Conservation (phyloP, 2,797 vertebrate species). For the Aselliscus stoliczkanus region DNA sequence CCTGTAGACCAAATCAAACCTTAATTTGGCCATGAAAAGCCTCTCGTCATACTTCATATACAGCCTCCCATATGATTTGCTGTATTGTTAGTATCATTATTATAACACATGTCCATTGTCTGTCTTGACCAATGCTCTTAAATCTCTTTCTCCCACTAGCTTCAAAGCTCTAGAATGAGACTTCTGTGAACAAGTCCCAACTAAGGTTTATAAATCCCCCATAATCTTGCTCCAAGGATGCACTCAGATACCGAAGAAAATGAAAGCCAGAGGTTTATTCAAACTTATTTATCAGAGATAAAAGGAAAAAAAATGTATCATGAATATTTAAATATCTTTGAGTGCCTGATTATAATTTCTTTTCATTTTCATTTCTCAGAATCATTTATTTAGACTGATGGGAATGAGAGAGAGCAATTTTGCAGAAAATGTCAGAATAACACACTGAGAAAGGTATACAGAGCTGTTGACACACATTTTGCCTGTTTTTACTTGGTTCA, state of each 20-base stretch:
- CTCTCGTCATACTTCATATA: not conserved
- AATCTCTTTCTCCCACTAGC: not conserved
- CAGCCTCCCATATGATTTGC: not conserved
- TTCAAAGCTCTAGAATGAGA: not conserved
- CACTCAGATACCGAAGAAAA: not conserved
- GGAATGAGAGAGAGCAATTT: not conserved
- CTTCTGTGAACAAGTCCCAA: not conserved
- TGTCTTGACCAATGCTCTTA: not conserved
- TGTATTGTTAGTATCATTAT: not conserved
- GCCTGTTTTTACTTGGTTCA: not conserved
- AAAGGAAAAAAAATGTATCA: not conserved
- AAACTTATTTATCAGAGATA: not conserved
- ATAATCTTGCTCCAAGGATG: not conserved
- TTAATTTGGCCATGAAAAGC: not conserved
- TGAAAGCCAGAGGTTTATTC: not conserved
- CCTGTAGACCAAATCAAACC: not conserved
- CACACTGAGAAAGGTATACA: not conserved
- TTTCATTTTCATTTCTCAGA: slow-evolving; percentile 18
- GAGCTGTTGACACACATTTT: not conserved
- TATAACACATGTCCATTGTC: not conserved
- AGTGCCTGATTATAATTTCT: not conserved
- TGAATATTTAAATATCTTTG: not conserved
- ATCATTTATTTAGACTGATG: not conserved
- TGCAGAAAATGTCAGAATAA: not conserved
- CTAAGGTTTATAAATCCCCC: not conserved